Base-by-base conservation (phyloP, 1,140 invertebrate genomes). In the Microplitis demolitor region DNA sequence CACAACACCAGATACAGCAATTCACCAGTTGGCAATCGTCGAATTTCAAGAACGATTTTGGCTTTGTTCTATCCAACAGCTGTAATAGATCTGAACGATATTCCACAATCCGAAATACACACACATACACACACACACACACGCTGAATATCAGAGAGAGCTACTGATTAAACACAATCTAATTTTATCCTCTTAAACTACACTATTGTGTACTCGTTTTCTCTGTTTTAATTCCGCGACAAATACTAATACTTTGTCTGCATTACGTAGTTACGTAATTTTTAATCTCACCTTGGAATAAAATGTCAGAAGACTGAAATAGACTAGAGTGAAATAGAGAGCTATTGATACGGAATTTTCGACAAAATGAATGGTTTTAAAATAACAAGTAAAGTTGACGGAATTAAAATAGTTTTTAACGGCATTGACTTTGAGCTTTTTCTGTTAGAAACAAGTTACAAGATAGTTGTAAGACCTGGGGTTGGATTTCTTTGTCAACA, bases 151-250 rank as follows among this genome's bases (percentile, higher is more conserved):
- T 5, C 34, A 13, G 31, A 62, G 37, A 66, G 37, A 50, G 51
- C 37, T 54, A 69, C 61, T 60, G 74, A 64, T 75, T 75, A 68
- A 72, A 72, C 37, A 72, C 56, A 68, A 75, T 71, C 67, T 72
- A 62, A 75, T 63, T 68, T 75, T 64, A 75, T 75, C 66, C 70
- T 39, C 61, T 75, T 64, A 75, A 64, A 69, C 61, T 37, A 8
- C 9, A 63, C 33, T 14, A 13, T 37, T 37, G 16, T 56, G 37
- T 13, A 31, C 50, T 11, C 34, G 50, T 24, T 60, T 60, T 66
- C 45, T 34, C 45, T 56, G 24, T 37, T 34, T 51, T 70, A 74
- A 66, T 74, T 67, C 45, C 35, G 51, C n/a, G 13, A 53, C 33
- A 64, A 56, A 45, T 9, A 24, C 24, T 24, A 45, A 45, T 45